A percentile compares a stretch with the other conserved stretches of the same genome.
phyloP scores from a whole-genome alignment of 2,113 vertebrate species.

The Eclectus roratus region DNA sequence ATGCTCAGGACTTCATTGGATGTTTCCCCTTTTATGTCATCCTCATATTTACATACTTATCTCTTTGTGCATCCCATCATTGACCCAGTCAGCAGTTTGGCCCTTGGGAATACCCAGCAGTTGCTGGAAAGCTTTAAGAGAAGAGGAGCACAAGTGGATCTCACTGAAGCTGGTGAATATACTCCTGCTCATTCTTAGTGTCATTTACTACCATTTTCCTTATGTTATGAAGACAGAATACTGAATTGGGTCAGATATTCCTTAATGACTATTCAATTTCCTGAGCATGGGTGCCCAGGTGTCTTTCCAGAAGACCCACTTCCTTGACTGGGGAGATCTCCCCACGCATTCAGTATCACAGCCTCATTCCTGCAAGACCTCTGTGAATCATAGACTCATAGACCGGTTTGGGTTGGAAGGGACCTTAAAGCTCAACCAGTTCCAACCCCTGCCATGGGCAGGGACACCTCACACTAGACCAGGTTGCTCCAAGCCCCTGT shows the following conservation, averaged over 20 bases:
- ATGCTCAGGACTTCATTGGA: background rate
- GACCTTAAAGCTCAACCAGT: background rate
- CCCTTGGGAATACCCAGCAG: background rate
- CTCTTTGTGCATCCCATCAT: background rate
- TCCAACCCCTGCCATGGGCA: background rate
- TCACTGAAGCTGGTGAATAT: background rate
- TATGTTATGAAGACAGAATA: background rate
- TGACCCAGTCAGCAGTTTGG: background rate
- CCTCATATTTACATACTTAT: background rate
- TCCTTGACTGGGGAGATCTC: background rate
- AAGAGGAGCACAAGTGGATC: background rate
- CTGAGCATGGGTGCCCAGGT: background rate
- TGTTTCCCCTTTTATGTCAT: background rate
- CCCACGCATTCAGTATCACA: background rate
- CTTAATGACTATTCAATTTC: background rate
- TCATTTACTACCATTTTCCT: background rate
- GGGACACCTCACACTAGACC: background rate
- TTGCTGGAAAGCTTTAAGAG: background rate
- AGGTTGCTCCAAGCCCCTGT: background rate
- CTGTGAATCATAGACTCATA: background rate
- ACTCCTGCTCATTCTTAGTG: background rate
- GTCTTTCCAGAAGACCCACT: background rate
- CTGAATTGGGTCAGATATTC: background rate
- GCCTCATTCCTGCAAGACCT: background rate
- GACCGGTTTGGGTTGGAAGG: background rate